These are phyloP conservation scores for Conops quadrifasciatus DNA, from an alignment of 2,888 invertebrate species.

Conservation along the genomic window DNA sequence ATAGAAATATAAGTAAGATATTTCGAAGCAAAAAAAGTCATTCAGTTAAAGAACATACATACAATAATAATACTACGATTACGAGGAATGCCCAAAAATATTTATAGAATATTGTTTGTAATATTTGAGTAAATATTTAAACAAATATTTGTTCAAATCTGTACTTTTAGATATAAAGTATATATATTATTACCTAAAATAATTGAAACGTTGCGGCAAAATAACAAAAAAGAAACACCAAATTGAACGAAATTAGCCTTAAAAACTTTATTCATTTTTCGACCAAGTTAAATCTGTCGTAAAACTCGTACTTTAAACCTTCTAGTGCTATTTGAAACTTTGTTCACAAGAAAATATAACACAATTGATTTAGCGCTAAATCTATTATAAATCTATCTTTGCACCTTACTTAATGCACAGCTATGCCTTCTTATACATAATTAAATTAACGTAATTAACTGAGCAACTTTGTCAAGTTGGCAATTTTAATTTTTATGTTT, in stretches of 20 bases:
- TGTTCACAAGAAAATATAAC: too few relatives aligned
- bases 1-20: too few relatives aligned
- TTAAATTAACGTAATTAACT: not conserved
- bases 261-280: not conserved
- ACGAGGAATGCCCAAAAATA: constrained; percentile 8
- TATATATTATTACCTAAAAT: not conserved
- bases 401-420: not conserved
- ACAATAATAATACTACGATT: not conserved
- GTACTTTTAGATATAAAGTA: not conserved
- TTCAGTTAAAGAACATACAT: not conserved
- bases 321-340: too few relatives aligned
- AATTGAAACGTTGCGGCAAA: not conserved
- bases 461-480: not conserved
- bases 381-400: not conserved
- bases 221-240: not conserved
- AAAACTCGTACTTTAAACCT: too few relatives aligned
- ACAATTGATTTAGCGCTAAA: not conserved
- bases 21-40: constrained; percentile 24
- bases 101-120: not conserved
- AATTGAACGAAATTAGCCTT: not conserved
- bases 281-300: not conserved
- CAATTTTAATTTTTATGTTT: too few relatives aligned
- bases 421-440: not conserved
- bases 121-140: not conserved
- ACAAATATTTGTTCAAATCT: not conserved